Evolutionary conservation across 2,888 invertebrate genomes (phyloP), one percentile per base, ranked within the genome.

Genomic region (Tricholauxania praeusta): DNA sequence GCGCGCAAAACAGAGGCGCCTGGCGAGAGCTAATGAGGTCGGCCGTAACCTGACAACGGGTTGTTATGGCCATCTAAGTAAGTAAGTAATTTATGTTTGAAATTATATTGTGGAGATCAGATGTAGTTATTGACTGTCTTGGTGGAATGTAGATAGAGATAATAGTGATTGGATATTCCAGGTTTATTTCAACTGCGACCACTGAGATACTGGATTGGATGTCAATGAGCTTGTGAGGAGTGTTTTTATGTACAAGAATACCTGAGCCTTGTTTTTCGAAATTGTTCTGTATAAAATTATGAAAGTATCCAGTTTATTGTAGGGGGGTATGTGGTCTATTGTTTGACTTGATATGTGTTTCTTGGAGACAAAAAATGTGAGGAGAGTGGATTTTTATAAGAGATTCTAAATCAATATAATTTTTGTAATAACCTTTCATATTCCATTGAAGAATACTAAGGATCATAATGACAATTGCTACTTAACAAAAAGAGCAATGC

Each of bases 361-460:
- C 72, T 72, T 75, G 69, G 15, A 72, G 55, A 7, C 68, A 65
- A 4, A 75, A 28, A 28, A 73, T 19, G 48, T 55, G 12, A 1
- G 71, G 69, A 2, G 12, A 12, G 12, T 49, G 22, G 6, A 55
- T 32, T 15, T 69, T 71, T 39, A 73, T 69, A 8, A 75, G 22
- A 2, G 65, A 17, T 15, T 65, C 57, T 14, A 75, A 32, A 53
- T 75, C 73, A 14, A 63, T 57, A 6, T 63, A 73, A 47, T 73
- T 72, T 47, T 67, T 72, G 8, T 55, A 5, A 53, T 66, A 64
- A 5, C 71, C 71, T 64, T 71, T 67, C 0, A 71, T 68, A 53
- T 73, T 73, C 73, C 71, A 73, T 65, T 75, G 75, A 5, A 75
- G 53, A 59, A 73, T 65, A 53, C 64, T 70, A 10, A 73, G 10